Conservation (phyloP, 2,888 invertebrate genomes). For the Dichetophora obliterata region DNA sequence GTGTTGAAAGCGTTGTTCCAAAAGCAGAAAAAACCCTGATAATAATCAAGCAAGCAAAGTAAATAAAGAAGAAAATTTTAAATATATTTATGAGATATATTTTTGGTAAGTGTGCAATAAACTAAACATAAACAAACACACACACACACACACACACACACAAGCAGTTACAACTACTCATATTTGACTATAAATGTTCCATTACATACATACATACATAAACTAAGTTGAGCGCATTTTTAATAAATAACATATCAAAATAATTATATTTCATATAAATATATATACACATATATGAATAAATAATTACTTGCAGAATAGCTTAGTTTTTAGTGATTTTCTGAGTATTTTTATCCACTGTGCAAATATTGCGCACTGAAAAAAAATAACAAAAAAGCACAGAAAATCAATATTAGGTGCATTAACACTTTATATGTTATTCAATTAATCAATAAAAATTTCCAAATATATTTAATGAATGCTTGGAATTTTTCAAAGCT, state of each 20-base stretch:
- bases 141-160: too few species aligned
- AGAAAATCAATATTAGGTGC: slow-evolving; percentile 29
- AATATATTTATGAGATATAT: slow-evolving; percentile 32
- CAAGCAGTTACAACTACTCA: too few species aligned
- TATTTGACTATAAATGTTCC: neutral
- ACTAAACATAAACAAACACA: neutral
- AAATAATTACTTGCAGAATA: slow-evolving; percentile 13
- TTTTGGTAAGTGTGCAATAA: slow-evolving; percentile 29
- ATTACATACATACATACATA: neutral
- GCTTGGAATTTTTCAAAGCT: slow-evolving; percentile 35
- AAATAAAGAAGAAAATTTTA: neutral
- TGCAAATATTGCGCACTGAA: slow-evolving; percentile 2
- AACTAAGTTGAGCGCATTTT: slow-evolving; percentile 36
- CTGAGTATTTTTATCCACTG: slow-evolving; percentile 33
- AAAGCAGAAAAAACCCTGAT: neutral
- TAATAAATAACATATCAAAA: slow-evolving; percentile 38
- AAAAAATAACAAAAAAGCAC: slow-evolving; percentile 14
- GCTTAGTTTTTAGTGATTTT: slow-evolving; percentile 40
- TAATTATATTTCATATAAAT: slow-evolving; percentile 37
- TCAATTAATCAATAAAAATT: slow-evolving; percentile 22
- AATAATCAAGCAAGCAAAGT: neutral
- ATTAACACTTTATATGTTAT: slow-evolving; percentile 25
- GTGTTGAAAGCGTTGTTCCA: neutral
- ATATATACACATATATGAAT: neutral
- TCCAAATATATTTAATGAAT: slow-evolving; percentile 26